Base-by-base conservation (phyloP, 2,797 vertebrate genomes). In the Pyrocephalus nanus region DNA sequence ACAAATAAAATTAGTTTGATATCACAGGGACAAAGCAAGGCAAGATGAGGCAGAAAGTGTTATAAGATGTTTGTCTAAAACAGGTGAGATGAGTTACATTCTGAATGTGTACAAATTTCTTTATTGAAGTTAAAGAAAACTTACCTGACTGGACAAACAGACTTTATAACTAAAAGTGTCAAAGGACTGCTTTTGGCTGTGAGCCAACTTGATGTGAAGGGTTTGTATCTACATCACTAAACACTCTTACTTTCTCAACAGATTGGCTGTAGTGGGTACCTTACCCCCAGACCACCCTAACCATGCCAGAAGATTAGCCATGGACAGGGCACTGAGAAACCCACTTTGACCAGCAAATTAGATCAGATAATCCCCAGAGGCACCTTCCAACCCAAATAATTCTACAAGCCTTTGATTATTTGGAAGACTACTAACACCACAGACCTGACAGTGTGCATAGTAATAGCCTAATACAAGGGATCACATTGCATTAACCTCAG, bases 401-500 rank as follows among this genome's bases (percentile, higher is more conserved):
- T 81, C 20, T 18, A 13, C 1, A 6, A 74, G 27, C 3, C 9
- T 54, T 3, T 32, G 9, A 25, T 26, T 62, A 12, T 23, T 40
- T 36, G 19, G 20, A 36, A 54, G 32, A 54, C 8, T 40, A 4
- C 6, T 9, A 3, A 14, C 18, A 51, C 8, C 36, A 42, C 48
- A 51, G n/a, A 32, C 9, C 9, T 51, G 45, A 4, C 15, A 43
- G 22, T 8, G 22, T 47, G 15, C 15, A 26, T 0, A n/a, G 29
- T 18, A 60, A 40, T 3, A 72, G 2, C 11, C 74, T 25, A 20
- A 38, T 15, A 48, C 8, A 69, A 40, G 6, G 8, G 5, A 40
- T 40, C 1, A 2, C 5, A 8, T 2, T 48, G 22, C 14, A 34
- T 12, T 25, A 43, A 18, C 2, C 15, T 19, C 47, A 27, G 29